Percentiles rank a stretch among this genome's conserved stretches.
These are phyloP conservation scores for Homalodisca vitripennis DNA, from an alignment of 1,140 invertebrate genomes.

Conservation along the genomic window DNA sequence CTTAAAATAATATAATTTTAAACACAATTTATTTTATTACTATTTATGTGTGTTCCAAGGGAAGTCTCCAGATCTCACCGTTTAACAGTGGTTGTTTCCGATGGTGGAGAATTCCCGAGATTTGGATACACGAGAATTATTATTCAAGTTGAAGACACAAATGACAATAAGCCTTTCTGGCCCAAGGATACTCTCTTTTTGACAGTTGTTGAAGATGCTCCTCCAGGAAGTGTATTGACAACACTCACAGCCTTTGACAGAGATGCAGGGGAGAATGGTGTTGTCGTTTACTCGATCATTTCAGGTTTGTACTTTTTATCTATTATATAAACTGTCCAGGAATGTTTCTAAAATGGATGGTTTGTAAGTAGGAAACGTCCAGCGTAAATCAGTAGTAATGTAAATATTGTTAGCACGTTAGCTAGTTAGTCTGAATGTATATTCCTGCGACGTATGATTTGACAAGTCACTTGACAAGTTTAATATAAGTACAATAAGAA, in stretches of 20 bases:
- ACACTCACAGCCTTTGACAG: background rate
- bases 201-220: background rate
- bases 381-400: no score
- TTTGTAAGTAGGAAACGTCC: no score
- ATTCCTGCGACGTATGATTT: no score
- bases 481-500: no score
- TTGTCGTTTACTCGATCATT: background rate
- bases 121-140: background rate
- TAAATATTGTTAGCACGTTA: no score
- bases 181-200: background rate
- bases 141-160: background rate
- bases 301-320: slow-evolving; percentile 5
- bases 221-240: background rate
- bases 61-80: background rate
- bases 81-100: background rate
- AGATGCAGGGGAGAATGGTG: slow-evolving; percentile 3
- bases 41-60: background rate
- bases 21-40: background rate
- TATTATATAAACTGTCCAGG: no score
- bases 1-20: background rate
- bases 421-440: no score
- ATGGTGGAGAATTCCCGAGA: background rate
- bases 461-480: no score
- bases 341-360: no score
- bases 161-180: background rate